Evolutionary conservation across 1,140 invertebrate species (phyloP), one percentile per base, ranked within the genome.

Genomic region (Pteromalus puparum): DNA sequence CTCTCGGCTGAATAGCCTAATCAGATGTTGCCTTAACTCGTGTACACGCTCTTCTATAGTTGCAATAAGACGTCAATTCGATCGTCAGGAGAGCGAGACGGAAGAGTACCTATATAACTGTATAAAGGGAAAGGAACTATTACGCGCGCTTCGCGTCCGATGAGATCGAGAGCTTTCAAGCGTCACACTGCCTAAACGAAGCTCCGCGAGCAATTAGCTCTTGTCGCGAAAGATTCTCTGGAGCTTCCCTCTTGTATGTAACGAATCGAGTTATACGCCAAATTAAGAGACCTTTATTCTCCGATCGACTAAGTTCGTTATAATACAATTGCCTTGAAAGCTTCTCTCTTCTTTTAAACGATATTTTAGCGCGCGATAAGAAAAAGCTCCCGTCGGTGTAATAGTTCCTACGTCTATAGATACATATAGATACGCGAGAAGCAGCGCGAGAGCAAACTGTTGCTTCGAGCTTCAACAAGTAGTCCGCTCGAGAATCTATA

Each of bases 401-500:
- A 53, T 5, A 53, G 2, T 2, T 53, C 1, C 48, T 21, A 53
- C 5, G 18, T 21, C 18, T 21, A 5, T 15, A n/a, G n/a, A n/a
- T 2, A 5, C 18, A 21, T n/a, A 6, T 61, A 61, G 21, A 61
- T 61, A n/a, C 61, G 48, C 18, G 42, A 34, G 28, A 26, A 70
- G 76, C 48, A 53, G 53, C 79, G 74, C 38, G 76, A 86, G 87
- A 90, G 89, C 92, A 92, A 91, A 92, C 92, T 93, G 92, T 93
- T 93, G 92, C 92, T 92, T 92, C 91, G 84, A 79, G 89, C 89
- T 89, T 91, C 91, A 92, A 92, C 91, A 92, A 93, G 91, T 92
- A 90, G 91, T 87, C 77, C 86, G 86, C 48, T 42, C 6, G 18
- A 48, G 46, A 48, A 48, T 48, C 46, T 48, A 13, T 48, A 42